These are phyloP conservation scores for Nanorana parkeri DNA, from an alignment of 2,113 vertebrate genomes.

Conservation along the genomic window DNA sequence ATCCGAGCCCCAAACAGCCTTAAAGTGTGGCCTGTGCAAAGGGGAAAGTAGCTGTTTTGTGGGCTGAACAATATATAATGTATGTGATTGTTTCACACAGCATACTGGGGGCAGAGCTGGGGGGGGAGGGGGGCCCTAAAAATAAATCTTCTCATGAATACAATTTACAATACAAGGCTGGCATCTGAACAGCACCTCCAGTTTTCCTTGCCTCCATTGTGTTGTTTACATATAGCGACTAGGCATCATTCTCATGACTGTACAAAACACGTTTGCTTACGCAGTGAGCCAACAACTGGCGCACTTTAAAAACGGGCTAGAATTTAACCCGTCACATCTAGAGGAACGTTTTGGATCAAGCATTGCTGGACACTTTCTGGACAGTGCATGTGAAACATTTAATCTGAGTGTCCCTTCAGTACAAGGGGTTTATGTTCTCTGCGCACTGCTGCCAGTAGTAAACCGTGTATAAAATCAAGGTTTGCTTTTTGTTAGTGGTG, in stretches of 20 bases:
- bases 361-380: neutral
- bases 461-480: neutral
- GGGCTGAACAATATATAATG: too few species aligned
- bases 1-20: neutral
- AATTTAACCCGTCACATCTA: neutral
- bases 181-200: too few species aligned
- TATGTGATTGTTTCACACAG: too few species aligned
- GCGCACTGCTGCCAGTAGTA: neutral
- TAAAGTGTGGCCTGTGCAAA: too few species aligned
- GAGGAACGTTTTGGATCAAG: neutral
- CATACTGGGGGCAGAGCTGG: too few species aligned
- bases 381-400: neutral
- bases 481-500: neutral
- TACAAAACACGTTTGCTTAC: neutral
- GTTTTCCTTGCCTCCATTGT: neutral
- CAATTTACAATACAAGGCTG: too few species aligned
- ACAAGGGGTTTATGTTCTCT: neutral
- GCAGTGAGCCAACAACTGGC: neutral
- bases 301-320: neutral
- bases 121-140: too few species aligned
- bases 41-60: too few species aligned
- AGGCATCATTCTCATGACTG: neutral
- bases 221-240: too few species aligned
- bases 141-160: too few species aligned
- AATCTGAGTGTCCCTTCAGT: too few species aligned